Evolutionary conservation across 2,888 invertebrate species (phyloP), one percentile per base, ranked within the genome.

Genomic region (Gari tellinella): DNA sequence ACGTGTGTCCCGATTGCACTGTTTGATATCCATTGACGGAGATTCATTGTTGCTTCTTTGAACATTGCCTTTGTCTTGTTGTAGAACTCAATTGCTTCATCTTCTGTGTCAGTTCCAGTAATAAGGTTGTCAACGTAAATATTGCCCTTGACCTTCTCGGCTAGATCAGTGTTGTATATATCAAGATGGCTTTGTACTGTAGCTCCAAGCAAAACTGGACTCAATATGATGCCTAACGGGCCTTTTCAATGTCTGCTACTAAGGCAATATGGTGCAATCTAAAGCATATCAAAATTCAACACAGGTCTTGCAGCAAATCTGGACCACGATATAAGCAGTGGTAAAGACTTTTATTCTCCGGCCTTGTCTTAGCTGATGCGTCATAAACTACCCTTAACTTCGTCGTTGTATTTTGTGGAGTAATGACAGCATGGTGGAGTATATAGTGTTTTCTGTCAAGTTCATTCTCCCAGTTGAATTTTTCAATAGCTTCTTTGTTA

Each of bases 11-110:
- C 55, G 10, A 12, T 21, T 17, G 31, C 55, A 40, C 40, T 40
- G 15, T 69, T 74, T 43, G 74, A 45, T 23, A 37, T 45, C 67
- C 72, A 64, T 17, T 72, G 55, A n/a, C 65, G 58, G 14, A 53
- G 31, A 38, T 65, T 65, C 65, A 72, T 72, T 14, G 19, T 23
- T n/a, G 72, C 61, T 21, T 72, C 60, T 12, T 19, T 31, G 17
- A 64, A 70, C n/a, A 65, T 63, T 15, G 38, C 4, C 19, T 69
- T 69, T 41, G 69, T 10, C 10, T 17, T 21, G 8, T 10, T 31
- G 31, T 69, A 69, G n/a, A 62, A 17, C 15, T 62, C 23, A 2
- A 52, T 40, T 14, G 66, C 66, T 40, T 61, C 61, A 17, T 1
- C 19, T 17, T n/a, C 53, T 25, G 52, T n/a, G n/a, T 5, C 19